A percentile compares a stretch with the other conserved stretches of the same genome.
Evolutionary conservation across 2,888 invertebrate species (phyloP).

Genomic region (Pyralis farinalis): DNA sequence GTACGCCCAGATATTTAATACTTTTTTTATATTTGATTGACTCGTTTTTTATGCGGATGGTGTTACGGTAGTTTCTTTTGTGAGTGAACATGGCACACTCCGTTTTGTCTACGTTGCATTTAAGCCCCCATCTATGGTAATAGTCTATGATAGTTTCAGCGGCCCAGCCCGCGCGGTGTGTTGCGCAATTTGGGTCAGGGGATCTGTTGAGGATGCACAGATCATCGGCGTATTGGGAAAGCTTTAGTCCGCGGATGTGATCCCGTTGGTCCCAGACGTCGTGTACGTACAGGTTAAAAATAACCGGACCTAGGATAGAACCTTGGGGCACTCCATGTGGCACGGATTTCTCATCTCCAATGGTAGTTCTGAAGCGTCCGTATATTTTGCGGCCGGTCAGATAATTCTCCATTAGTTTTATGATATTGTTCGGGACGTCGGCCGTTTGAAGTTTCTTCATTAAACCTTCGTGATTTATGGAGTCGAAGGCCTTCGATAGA

Average conservation of each 20-base stretch:
- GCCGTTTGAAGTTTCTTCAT: not conserved
- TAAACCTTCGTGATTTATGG: constrained; percentile 7
- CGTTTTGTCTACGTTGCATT: not conserved
- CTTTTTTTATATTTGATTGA: too few species aligned
- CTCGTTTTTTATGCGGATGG: too few species aligned
- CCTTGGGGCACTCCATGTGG: not conserved
- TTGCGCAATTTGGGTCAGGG: not conserved
- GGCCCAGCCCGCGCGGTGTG: not conserved
- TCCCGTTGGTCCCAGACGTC: not conserved
- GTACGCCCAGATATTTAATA: too few species aligned
- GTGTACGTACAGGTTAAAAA: not conserved
- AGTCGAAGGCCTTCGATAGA: constrained; percentile 12
- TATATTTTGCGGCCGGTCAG: not conserved
- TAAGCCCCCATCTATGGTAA: not conserved
- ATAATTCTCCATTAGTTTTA: not conserved
- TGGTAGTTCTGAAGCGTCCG: not conserved
- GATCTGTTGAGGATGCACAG: not conserved
- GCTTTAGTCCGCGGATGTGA: not conserved
- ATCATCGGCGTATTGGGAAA: not conserved
- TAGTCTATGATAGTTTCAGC: not conserved
- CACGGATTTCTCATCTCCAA: not conserved
- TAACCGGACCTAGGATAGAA: not conserved
- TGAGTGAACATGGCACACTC: not conserved
- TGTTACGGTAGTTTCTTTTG: not conserved
- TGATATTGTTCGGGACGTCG: not conserved